Base-by-base conservation (phyloP, 2,888 invertebrate species). In the Chymomyza procnemis region DNA sequence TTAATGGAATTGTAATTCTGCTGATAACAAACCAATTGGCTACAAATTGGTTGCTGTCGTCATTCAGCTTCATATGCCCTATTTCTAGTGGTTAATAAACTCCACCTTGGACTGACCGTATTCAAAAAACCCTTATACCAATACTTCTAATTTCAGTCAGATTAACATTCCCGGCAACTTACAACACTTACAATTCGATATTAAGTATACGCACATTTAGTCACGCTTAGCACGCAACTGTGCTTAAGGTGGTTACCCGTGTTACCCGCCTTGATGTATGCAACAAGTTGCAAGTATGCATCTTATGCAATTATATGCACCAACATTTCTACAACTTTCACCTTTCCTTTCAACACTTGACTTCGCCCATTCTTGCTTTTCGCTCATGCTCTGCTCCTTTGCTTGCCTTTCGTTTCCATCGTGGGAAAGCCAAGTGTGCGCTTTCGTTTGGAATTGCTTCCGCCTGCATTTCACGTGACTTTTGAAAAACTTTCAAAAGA, bases 281-380 rank as follows among this genome's bases (percentile, higher is more conserved):
- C 78, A 80, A 78, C 73, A 79, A 79, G 80, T 83, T 57, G 34
- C 52, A 34, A 47, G 61, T 66, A 58, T 64, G 60, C 65, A 66
- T 64, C 71, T 81, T 81, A 79, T 81, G 79, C 85, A 80, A 84
- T 79, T 79, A 81, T 71, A 64, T 73, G 71, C 65, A 46, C 56
- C 46, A 78, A 48, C 67, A 66, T 69, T 73, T 76, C 76, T 66
- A 64, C 68, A 73, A 80, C 55, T 71, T 72, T 79, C 74, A 65
- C 71, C 74, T 69, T 70, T 71, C 82, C 81, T 79, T 41, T 41
- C 76, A 82, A 68, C 69, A 76, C 66, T 69, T 67, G 62, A 62
- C 57, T 64, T 59, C 68, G 50, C 66, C 69, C 65, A 61, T 61
- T 65, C 64, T 50, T n/a, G 50, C 14, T 34, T 30, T 18, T 30